Base-by-base conservation (phyloP, 2,113 vertebrate genomes). In the Triplophysa siluroides region DNA sequence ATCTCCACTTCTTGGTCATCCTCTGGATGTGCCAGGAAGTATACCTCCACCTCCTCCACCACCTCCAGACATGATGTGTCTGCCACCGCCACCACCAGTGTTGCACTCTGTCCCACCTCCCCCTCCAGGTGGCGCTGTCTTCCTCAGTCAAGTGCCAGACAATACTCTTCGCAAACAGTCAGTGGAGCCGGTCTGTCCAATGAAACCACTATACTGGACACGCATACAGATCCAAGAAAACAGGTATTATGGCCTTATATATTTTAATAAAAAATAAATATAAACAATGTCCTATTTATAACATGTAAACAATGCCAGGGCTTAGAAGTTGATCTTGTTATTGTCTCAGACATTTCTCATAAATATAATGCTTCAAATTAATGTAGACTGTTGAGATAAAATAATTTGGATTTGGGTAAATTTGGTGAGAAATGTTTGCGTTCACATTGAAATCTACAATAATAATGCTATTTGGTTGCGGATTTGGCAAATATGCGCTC, bases 121-220 rank as follows among this genome's bases (percentile, higher is more conserved):
- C 19, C 89, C 86, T 63, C 81, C 83, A 77, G 78, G 71, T 54
- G 83, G 69, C 0, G 76, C 84, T 72, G 78, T 90, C 85, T 89
- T 81, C 23, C 11, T 23, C 33, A 43, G 84, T 91, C 71, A 85
- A 91, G 68, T 83, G 54, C 74, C 88, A 38, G 92, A 91, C 70
- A 92, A 89, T 68, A 86, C 86, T 81, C 94, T 93, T 84, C 93
- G 95, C 63, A 99, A 99, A 81, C 92, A 90, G 29, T 88, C 92
- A 47, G 86, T 98, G 79, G 95, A 97, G 87, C 96, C 96, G 21
- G 89, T 92, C n/a, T 90, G 89, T 81, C 96, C 95, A 72, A 99
- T 99, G 97, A 99, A 95, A 86, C 95, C 98, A 74, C 93, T 99
- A 56, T 98, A 99, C 84, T 99, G 98, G 98, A 97, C 93, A 81